Evolutionary conservation across 2,797 vertebrate species (phyloP), one percentile per base, ranked within the genome.

Genomic region (Emys orbicularis): DNA sequence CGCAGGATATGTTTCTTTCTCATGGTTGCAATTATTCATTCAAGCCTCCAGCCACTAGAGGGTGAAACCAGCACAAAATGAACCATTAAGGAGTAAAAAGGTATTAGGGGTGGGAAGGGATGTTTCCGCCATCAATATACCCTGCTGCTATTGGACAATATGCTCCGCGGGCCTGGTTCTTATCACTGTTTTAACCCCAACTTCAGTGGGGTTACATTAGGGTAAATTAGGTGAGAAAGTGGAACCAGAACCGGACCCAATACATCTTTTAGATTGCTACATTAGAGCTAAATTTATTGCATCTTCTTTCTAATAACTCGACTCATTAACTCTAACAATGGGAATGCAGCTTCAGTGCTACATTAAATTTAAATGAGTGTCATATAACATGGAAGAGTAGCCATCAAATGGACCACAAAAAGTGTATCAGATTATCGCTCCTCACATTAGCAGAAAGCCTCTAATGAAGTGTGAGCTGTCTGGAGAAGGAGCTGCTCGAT

Each of bases 281-380:
- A 44, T 44, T 44, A 44, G 44, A 44, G 44, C 44, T 44, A 44
- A 44, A 44, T 44, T 44, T 44, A 44, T 44, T 44, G 44, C 44
- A 44, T 87, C 68, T 92, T 92, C 59, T 65, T 84, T 65, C 54
- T 87, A 84, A 83, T 85, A 81, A 84, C 88, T 89, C 56, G 59
- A 34, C 44, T 95, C 86, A 41, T 91, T 87, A 85, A 37, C 49
- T 84, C 81, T 61, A 29, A 8, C 56, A 9, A 47, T 0, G 0
- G 59, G 41, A 72, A 91, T 81, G 79, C 79, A 29, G 65, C 29
- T 8, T 68, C 53, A 54, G 23, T 0, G 0, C 0, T 0, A 10
- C 4, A 5, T 44, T 83, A 61, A 10, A 72, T 92, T 87, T 80
- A 77, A 85, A 37, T 3, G 9, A 87, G 81, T 2, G 2, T 68